A percentile compares a stretch with the other conserved stretches of the same genome.
Evolutionary conservation across 2,113 vertebrate species (phyloP).

Genomic region (Syrmaticus mikado): DNA sequence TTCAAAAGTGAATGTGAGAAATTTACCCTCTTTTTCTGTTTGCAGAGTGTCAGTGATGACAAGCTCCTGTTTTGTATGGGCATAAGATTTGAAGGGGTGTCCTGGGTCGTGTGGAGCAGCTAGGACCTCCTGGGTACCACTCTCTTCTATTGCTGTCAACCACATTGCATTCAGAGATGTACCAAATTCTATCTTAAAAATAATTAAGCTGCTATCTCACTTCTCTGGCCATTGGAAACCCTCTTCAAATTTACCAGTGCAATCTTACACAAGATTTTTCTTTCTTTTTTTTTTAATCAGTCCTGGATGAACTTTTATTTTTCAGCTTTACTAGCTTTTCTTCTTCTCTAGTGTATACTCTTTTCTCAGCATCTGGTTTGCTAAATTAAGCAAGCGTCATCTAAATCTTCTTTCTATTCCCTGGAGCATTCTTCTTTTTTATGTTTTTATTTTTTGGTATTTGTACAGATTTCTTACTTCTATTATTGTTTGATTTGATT

Average conservation of each 20-base stretch:
- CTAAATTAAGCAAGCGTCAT: neutral
- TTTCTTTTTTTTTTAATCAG: neutral
- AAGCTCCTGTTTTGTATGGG: neutral
- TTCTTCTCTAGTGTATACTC: neutral
- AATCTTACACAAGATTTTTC: neutral
- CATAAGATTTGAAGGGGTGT: fast-evolving
- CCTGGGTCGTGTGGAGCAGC: neutral
- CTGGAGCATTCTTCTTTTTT: neutral
- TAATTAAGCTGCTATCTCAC: neutral
- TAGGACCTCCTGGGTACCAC: neutral
- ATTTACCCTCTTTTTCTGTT: neutral
- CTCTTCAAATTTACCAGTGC: constrained; percentile 19
- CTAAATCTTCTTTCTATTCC: neutral
- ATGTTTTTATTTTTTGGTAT: neutral
- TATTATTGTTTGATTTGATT: neutral
- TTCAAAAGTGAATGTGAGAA: neutral
- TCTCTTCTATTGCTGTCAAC: neutral
- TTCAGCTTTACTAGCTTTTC: constrained; percentile 6
- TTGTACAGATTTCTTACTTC: neutral
- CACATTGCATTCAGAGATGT: neutral
- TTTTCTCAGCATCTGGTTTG: neutral
- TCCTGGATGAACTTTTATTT: neutral
- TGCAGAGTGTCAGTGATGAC: neutral
- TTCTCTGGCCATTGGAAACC: neutral
- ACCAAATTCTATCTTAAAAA: neutral